phyloP scores from a whole-genome alignment of 2,888 invertebrate genomes.

The Drosophila koepferae region DNA sequence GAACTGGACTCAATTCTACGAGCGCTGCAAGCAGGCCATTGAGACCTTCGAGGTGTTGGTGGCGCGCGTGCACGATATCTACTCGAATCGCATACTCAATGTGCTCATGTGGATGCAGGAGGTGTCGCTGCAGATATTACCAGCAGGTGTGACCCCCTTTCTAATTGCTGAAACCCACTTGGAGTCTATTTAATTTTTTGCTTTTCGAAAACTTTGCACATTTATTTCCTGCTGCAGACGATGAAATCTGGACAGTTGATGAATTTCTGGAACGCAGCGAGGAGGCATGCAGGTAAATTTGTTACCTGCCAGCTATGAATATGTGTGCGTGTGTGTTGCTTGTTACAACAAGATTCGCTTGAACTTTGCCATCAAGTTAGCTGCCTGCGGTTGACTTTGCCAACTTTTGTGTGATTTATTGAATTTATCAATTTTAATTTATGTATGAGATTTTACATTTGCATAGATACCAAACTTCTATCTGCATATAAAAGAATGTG shows the following conservation, averaged over 20 bases:
- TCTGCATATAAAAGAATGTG: constrained; percentile 12
- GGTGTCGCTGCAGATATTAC: constrained; percentile 92
- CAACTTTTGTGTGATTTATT: constrained; percentile 64
- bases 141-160: constrained; percentile 86
- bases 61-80: constrained; percentile 94
- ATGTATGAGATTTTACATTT: constrained; percentile 52
- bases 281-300: constrained; percentile 89
- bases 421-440: constrained; percentile 65
- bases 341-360: constrained; percentile 63
- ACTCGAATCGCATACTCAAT: constrained; percentile 95
- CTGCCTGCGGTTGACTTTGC: constrained; percentile 37
- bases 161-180: constrained; percentile 38
- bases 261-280: constrained; percentile 94
- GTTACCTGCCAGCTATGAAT: constrained; percentile 39
- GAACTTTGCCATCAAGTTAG: constrained; percentile 42
- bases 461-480: constrained; percentile 36
- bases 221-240: constrained; percentile 85
- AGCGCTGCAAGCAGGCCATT: constrained; percentile 91
- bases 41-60: constrained; percentile 91
- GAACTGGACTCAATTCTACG: constrained; percentile 92
- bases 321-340: constrained; percentile 29
- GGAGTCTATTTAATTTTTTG: constrained; percentile 46
- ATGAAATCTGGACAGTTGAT: constrained; percentile 94
- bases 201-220: constrained; percentile 69
- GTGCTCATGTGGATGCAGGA: constrained; percentile 95